Evolutionary conservation across 2,888 invertebrate genomes (phyloP), one percentile per base, ranked within the genome.

Genomic region (Pterostichus madidus): DNA sequence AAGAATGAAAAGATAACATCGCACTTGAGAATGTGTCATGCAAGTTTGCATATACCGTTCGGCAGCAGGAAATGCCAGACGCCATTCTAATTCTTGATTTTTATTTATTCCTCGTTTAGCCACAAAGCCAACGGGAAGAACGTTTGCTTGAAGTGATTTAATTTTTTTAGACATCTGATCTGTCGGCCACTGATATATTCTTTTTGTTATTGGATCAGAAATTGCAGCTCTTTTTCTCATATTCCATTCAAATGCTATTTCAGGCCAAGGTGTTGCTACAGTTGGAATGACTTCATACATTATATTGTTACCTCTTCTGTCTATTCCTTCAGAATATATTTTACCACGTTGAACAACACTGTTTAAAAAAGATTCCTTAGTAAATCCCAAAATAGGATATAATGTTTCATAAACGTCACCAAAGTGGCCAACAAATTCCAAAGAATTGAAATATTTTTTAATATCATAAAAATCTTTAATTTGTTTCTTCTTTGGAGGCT

Each of bases 1-100:
- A 84, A 96, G 89, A 0, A 94, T 90, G 85, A 95, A 93, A 85
- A 96, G 90, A 86, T 94, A 94, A 83, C 95, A 93, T 84, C 94
- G 92, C 61, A 94, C 92, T 86, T 96, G 96, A 0, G 94, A 92
- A 87, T 93, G 93, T 0, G 93, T 93, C 87, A 96, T 91, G 85
- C 93, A 93, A 13, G 93, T 93, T 87, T 96, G 95, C 84, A 97
- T 90, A 87, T 93, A 95, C 31, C 93, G 92, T 88, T 96, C 96
- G 0, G 95, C 96, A 80, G 94, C 93, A 0, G 96, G 95, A 87
- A 96, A 96, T 53, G 92, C 92, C 2, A 96, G 91, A 88, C 94
- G 94, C 96, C 96, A 97, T 88, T 96, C 95, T 17, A 96, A 89
- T 83, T 93, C 92, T 73, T 93, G 92, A 44, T 93, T 91, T 0